Evolutionary conservation across 2,888 invertebrate genomes (phyloP), one percentile per base, ranked within the genome.

Genomic region (Stenichneumon culpator): DNA sequence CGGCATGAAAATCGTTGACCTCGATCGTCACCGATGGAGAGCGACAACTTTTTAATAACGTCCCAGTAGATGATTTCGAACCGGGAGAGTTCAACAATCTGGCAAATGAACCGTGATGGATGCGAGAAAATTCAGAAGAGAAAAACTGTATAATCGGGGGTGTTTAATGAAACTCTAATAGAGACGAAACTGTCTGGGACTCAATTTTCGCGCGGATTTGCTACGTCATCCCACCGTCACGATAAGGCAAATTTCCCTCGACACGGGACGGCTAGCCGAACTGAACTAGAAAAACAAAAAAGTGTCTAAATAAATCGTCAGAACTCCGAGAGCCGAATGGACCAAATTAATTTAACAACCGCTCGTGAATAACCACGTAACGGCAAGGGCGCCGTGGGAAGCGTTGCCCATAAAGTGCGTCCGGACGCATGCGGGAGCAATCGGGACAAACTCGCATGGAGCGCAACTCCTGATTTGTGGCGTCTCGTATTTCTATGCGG

Each of bases 1-100:
- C 83, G 80, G 74, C 77, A 79, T 86, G 78, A 75, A 84, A 89
- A 89, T 86, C 87, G 84, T 82, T 88, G 89, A 89, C 87, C 90
- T 77, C 88, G 86, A 90, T 90, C 84, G 85, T 86, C 68, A 79
- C 36, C 54, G 60, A 63, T 73, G 60, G 75, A 77, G 70, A 72
- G 25, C 69, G 69, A 77, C 78, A 79, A 57, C 78, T 83, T 84
- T 77, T 82, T 80, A 77, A 82, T 79, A 84, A 78, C 70, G 79
- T 36, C 67, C 57, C 70, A 52, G 75, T 75, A 74, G 75, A 79
- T 54, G 78, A 79, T 68, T 68, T 78, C 22, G 65, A 72, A 70
- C 22, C 36, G 32, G 11, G 36, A 39, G 60, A 44, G 73, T 60
- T 25, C 63, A 47, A 44, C 57, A 63, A 16, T 77, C 77, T 28